Evolutionary conservation across 2,797 vertebrate genomes (phyloP), one percentile per base, ranked within the genome.

Genomic region (Coreius guichenoti): DNA sequence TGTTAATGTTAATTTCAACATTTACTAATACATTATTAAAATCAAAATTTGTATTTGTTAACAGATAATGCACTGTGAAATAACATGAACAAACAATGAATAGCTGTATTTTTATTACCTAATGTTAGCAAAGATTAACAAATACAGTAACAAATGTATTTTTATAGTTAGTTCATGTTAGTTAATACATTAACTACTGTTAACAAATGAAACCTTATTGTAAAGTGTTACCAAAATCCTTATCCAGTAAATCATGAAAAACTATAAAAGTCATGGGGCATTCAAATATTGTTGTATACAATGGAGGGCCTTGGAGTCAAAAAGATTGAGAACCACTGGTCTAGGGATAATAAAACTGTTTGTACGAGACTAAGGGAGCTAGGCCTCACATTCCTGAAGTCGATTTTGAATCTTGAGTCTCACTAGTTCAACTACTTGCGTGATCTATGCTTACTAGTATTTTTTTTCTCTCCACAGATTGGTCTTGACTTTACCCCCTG

Each of bases 401-500:
- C 0, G 33, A 13, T 39, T 56, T 58, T 14, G n/a, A 70, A 73
- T 39, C 33, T 56, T 26, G 23, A 39, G 16, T 82, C 23, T 81
- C 36, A 29, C 36, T 49, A 39, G 36, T 61, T 70, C 9, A 58
- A 8, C 23, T 69, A 11, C 51, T 29, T 65, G 31, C 21, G 4
- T 39, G 12, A 43, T 39, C 23, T 47, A 33, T 21, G 8, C 14
- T 16, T 47, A 2, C 2, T 61, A 16, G 23, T 12, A 12, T 29
- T 16, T 43, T 47, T 47, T 33, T 67, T 13, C 8, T 72, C 3
- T 33, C 43, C 81, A 49, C 67, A 90, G 88, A 86, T 92, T 19
- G 92, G 92, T 33, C 89, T 95, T 51, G 91, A 93, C 88, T 95
- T 94, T 80, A 92, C 90, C 1, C 92, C 87, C 0, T 92, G 93